These are phyloP conservation scores for Tenthredo livida DNA, from an alignment of 2,888 invertebrate genomes.

Conservation along the genomic window DNA sequence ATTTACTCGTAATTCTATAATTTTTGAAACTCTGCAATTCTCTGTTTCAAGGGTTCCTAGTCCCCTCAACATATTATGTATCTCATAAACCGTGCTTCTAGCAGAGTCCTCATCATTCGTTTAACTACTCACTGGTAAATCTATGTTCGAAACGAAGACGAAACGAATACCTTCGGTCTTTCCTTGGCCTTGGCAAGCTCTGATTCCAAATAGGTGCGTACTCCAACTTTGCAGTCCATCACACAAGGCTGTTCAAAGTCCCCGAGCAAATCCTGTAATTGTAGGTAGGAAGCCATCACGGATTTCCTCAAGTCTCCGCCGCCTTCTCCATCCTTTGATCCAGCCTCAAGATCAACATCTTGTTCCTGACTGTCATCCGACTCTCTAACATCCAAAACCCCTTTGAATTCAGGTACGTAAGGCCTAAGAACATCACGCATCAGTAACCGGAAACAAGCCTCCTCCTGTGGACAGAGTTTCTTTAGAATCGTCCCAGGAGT, in stretches of 20 bases:
- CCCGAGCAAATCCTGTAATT: constrained; percentile 94
- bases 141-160: constrained; percentile 36
- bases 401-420: constrained; percentile 96
- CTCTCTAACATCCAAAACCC: constrained; percentile 78
- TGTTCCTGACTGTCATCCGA: constrained; percentile 69
- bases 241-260: constrained; percentile 96
- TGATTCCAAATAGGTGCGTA: constrained; percentile 96
- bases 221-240: constrained; percentile 98
- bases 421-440: constrained; percentile 94
- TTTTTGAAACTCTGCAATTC: neutral
- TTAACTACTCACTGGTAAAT: constrained; percentile 17
- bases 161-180: constrained; percentile 89
- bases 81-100: neutral
- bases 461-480: constrained; percentile 94
- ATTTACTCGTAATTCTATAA: neutral
- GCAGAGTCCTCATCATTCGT: constrained; percentile 1
- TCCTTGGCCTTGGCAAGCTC: constrained; percentile 97
- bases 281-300: constrained; percentile 84
- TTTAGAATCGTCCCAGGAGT: constrained; percentile 97
- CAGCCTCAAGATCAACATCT: constrained; percentile 37
- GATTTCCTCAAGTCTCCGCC: constrained; percentile 62
- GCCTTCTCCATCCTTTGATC: constrained; percentile 58
- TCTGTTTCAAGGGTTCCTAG: neutral
- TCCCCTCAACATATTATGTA: neutral
- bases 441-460: constrained; percentile 90